phyloP scores from a whole-genome alignment of 1,140 invertebrate species.

The Apis mellifera region DNA sequence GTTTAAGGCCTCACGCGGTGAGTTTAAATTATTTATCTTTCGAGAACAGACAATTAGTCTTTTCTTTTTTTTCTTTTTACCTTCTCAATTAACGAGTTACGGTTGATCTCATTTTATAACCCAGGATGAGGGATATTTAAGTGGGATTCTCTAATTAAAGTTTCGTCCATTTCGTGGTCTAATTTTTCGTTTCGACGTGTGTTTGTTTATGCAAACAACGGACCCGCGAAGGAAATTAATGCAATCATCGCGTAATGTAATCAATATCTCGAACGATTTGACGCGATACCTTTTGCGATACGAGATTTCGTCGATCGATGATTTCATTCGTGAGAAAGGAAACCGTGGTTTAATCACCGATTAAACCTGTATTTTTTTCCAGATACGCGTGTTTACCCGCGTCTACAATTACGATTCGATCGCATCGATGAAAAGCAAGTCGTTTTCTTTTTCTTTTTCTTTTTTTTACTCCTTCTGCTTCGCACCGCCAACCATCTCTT shows the following conservation, averaged over 20 bases:
- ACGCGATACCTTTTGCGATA: too few species aligned
- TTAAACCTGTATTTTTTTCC: too few species aligned
- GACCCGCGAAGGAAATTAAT: constrained; percentile 33
- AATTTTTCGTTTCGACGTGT: neutral
- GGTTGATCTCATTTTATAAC: constrained; percentile 16
- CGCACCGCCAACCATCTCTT: neutral
- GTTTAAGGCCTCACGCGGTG: neutral
- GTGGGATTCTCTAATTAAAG: constrained; percentile 25
- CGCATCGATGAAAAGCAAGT: neutral
- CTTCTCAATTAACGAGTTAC: neutral
- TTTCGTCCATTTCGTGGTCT: neutral
- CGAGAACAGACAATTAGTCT: neutral
- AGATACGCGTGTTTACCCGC: too few species aligned
- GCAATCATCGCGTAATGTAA: constrained; percentile 22
- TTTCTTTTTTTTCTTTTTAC: neutral
- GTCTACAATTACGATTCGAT: neutral
- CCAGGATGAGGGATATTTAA: neutral
- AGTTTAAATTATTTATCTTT: neutral
- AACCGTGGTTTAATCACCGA: too few species aligned
- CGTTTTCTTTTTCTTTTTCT: too few species aligned
- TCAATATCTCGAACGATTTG: neutral
- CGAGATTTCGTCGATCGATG: neutral
- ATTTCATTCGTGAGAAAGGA: neutral
- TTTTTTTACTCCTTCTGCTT: neutral
- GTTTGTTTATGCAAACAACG: constrained; percentile 24